phyloP scores from a whole-genome alignment of 2,797 vertebrate species.

The Mallotus villosus region DNA sequence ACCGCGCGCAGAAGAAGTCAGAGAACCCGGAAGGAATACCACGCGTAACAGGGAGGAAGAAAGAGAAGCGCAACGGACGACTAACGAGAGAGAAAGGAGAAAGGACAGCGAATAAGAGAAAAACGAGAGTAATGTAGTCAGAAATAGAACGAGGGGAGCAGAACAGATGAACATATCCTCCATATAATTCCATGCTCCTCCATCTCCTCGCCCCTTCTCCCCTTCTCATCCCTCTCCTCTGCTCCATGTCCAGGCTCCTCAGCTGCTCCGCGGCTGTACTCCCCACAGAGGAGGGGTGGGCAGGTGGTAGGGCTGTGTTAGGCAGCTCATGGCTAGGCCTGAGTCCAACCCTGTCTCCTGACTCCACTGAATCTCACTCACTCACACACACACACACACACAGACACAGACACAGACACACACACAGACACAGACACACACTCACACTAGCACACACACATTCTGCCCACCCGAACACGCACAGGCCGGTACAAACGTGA shows the following conservation, averaged over 20 bases:
- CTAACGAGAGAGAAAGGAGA: no score
- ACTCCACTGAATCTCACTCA: background rate
- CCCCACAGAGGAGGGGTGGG: constrained; percentile 72
- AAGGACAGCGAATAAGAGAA: no score
- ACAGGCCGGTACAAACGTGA: background rate
- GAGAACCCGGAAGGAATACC: no score
- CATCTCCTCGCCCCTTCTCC: background rate
- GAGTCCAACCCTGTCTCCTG: constrained; percentile 14
- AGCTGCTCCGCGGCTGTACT: constrained; percentile 66
- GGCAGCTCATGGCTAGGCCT: constrained; percentile 47
- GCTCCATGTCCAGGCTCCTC: constrained; percentile 58
- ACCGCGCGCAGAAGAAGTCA: no score
- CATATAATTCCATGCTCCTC: no score
- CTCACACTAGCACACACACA: constrained; percentile 1
- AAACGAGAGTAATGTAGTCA: no score
- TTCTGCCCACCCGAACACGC: background rate
- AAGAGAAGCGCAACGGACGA: no score
- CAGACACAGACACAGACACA: background rate
- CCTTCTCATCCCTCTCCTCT: constrained; percentile 16
- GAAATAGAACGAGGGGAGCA: no score
- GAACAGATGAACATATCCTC: no score
- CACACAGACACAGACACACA: background rate
- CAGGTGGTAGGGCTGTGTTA: constrained; percentile 74
- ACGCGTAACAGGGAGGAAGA: no score
- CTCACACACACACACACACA: constrained; percentile 13